Evolutionary conservation across 2,888 invertebrate species (phyloP).

Genomic region (Ariolimax columbianus): DNA sequence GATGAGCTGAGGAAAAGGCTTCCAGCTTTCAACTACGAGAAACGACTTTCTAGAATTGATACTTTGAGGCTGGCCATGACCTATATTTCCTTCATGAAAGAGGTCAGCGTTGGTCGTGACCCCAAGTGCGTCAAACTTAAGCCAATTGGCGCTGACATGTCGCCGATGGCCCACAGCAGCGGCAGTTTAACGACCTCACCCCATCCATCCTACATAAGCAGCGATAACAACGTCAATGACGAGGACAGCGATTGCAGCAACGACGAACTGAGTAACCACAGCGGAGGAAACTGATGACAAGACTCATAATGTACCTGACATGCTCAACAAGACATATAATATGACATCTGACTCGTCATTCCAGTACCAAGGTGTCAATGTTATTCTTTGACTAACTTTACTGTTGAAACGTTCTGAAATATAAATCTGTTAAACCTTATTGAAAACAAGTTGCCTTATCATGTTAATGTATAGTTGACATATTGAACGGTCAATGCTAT

Average conservation of each 20-base stretch:
- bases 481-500: not conserved
- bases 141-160: slow-evolving; percentile 46
- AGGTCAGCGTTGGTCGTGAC: slow-evolving; percentile 81
- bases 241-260: slow-evolving; percentile 42
- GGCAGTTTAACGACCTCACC: not conserved
- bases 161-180: slow-evolving; percentile 3
- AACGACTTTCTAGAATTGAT: slow-evolving; percentile 81
- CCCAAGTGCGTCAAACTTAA: slow-evolving; percentile 64
- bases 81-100: slow-evolving; percentile 97
- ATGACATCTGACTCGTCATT: not conserved
- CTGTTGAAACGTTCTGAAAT: not conserved
- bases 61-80: slow-evolving; percentile 95
- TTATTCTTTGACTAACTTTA: not conserved
- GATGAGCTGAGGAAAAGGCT: slow-evolving; percentile 70
- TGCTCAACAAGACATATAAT: not conserved
- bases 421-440: not conserved
- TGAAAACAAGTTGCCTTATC: not conserved
- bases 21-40: slow-evolving; percentile 75
- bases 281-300: slow-evolving; percentile 24
- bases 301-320: not conserved
- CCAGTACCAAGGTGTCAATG: not conserved
- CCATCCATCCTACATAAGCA: not conserved
- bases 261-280: slow-evolving; percentile 47
- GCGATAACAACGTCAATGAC: slow-evolving; percentile 6
- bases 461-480: not conserved